Conservation (phyloP, 2,113 vertebrate genomes). For the Rhea americana region DNA sequence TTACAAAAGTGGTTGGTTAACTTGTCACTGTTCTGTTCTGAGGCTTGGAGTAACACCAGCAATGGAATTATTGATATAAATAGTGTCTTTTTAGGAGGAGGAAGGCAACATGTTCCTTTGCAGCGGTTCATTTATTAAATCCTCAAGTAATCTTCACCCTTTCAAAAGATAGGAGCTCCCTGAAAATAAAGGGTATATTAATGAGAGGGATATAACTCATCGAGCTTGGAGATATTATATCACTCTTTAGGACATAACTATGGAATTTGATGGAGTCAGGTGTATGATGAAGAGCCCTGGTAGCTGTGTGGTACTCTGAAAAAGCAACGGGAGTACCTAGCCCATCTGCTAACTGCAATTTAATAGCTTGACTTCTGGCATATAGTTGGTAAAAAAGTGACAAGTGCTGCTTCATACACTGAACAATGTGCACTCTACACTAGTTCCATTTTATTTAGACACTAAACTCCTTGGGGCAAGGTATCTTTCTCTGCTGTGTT, state of each 20-base stretch:
- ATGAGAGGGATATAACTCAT: constrained; percentile 43
- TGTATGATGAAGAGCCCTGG: constrained; percentile 19
- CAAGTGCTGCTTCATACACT: constrained; percentile 33
- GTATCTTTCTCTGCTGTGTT: constrained; percentile 20
- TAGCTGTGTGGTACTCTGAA: background rate
- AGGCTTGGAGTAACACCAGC: constrained; percentile 60
- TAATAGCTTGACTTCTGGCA: constrained; percentile 56
- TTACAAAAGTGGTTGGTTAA: constrained; percentile 76
- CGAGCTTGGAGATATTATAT: background rate
- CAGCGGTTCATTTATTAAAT: constrained; percentile 71
- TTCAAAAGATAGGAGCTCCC: constrained; percentile 32
- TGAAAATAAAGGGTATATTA: constrained; percentile 62
- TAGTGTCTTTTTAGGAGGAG: constrained; percentile 59
- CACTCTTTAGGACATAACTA: constrained; percentile 18
- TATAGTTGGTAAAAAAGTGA: constrained; percentile 38
- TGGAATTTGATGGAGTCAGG: constrained; percentile 31
- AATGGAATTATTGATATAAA: constrained; percentile 73
- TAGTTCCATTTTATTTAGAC: constrained; percentile 63
- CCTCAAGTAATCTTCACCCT: constrained; percentile 58
- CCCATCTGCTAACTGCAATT: constrained; percentile 53
- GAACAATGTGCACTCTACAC: constrained; percentile 40
- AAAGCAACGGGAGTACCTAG: constrained; percentile 28
- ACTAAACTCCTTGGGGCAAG: constrained; percentile 60
- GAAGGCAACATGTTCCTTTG: constrained; percentile 59
- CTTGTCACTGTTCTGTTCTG: constrained; percentile 75